Evolutionary conservation across 2,797 vertebrate genomes (phyloP).

Genomic region (Aulostomus chinensis): DNA sequence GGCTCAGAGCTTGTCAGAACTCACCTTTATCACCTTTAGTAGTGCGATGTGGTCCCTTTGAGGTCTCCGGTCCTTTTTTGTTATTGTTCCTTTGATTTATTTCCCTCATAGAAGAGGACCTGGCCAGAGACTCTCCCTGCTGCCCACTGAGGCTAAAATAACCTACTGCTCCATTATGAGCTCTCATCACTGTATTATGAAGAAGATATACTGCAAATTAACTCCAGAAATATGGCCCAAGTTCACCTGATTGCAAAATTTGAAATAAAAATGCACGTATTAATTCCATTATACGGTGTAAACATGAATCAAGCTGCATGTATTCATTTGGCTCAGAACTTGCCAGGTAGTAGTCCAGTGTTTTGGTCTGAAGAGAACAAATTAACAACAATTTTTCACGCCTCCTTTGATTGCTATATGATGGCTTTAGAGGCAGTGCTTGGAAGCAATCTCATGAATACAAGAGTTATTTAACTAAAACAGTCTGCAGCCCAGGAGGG

Average conservation of each 20-base stretch:
- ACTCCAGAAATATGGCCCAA: background rate
- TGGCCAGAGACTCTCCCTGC: conserved; percentile 41
- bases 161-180: conserved; percentile 53
- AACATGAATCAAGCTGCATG: too few species aligned
- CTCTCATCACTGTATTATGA: background rate
- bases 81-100: conserved; percentile 79
- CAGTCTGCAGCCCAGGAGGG: conserved; percentile 25
- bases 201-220: background rate
- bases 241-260: background rate
- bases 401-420: conserved; percentile 51
- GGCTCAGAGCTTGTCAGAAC: conserved; percentile 57
- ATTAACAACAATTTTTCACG: conserved; percentile 57
- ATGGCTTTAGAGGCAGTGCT: conserved; percentile 46
- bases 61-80: conserved; percentile 64
- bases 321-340: conserved; percentile 22
- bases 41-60: conserved; percentile 35
- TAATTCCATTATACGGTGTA: background rate
- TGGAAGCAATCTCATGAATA: conserved; percentile 36
- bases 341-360: conserved; percentile 1
- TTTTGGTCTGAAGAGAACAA: conserved; percentile 30
- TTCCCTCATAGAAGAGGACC: conserved; percentile 41
- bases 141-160: conserved; percentile 61
- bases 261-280: background rate
- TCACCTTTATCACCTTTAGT: conserved; percentile 62
- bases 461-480: conserved; percentile 50